These are phyloP conservation scores for Cordylochernes scorpioides DNA, from an alignment of 2,888 invertebrate genomes.

Conservation along the genomic window DNA sequence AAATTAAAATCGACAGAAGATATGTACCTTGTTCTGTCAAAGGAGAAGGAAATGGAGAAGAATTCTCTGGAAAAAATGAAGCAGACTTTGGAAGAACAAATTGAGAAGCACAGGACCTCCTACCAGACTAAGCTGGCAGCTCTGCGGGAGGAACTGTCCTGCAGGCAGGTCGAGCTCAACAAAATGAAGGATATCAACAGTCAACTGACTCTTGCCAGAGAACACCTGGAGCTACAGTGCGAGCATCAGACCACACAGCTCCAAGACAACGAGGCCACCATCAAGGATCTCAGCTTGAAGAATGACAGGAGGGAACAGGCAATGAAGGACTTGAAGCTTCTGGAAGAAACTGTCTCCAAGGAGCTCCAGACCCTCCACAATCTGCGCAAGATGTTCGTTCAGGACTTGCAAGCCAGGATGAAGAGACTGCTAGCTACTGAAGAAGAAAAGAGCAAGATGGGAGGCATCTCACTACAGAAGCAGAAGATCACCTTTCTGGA, in stretches of 20 bases:
- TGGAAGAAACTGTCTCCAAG: slow-evolving; percentile 36
- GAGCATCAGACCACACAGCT: too few species aligned
- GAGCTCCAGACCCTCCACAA: slow-evolving; percentile 94
- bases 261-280: too few species aligned
- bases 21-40: slow-evolving; percentile 46
- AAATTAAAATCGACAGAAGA: slow-evolving; percentile 38
- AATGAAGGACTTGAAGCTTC: slow-evolving; percentile 54
- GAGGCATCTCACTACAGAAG: slow-evolving; percentile 85
- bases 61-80: slow-evolving; percentile 28
- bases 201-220: slow-evolving; percentile 68
- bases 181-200: slow-evolving; percentile 82
- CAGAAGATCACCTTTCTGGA: slow-evolving; percentile 99
- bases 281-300: slow-evolving; percentile 7
- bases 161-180: slow-evolving; percentile 65
- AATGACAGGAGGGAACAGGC: slow-evolving; percentile 92
- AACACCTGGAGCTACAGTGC: slow-evolving; percentile 78
- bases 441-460: too few species aligned
- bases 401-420: slow-evolving; percentile 59
- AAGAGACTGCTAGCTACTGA: slow-evolving; percentile 31
- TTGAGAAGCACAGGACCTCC: slow-evolving; percentile 69
- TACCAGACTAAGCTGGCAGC: slow-evolving; percentile 82
- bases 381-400: slow-evolving; percentile 87
- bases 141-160: slow-evolving; percentile 75
- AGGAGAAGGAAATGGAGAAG: slow-evolving; percentile 35
- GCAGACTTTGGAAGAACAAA: slow-evolving; percentile 69